Percentiles rank a stretch among this genome's conserved stretches.
These are phyloP conservation scores for Holacanthella duospinosa DNA, from an alignment of 2,888 invertebrate species.

Conservation along the genomic window DNA sequence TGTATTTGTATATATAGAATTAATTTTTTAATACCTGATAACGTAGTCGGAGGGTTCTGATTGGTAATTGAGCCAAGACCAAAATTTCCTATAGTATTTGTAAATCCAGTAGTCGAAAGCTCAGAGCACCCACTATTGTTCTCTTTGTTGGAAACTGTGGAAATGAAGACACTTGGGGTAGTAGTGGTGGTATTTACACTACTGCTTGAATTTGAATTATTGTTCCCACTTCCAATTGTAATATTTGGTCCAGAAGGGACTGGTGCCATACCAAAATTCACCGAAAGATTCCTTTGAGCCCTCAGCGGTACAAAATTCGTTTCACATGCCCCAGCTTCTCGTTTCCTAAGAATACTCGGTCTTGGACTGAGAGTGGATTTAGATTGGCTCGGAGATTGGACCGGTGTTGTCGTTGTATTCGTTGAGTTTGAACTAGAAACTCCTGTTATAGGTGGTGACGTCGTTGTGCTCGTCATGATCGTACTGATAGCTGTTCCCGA, in stretches of 20 bases:
- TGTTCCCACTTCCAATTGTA: neutral
- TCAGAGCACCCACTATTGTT: constrained; percentile 20
- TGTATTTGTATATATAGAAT: too few species aligned
- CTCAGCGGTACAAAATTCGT: constrained; percentile 47
- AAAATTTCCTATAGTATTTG: neutral
- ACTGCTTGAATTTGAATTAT: neutral
- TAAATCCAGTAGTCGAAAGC: neutral
- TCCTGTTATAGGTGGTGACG: constrained; percentile 14
- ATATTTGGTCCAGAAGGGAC: neutral
- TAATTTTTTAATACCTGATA: neutral
- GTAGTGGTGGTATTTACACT: constrained; percentile 19
- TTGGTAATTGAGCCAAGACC: neutral
- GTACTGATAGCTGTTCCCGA: constrained; percentile 11
- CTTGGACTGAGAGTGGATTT: constrained; percentile 54
- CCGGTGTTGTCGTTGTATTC: constrained; percentile 35
- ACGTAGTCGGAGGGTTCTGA: too few species aligned
- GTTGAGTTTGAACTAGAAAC: constrained; percentile 20
- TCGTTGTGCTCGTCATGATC: constrained; percentile 22
- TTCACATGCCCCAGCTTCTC: constrained; percentile 48
- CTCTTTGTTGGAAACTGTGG: constrained; percentile 30
- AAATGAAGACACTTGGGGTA: constrained; percentile 22
- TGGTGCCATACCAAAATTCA: constrained; percentile 41
- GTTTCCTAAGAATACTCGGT: constrained; percentile 75
- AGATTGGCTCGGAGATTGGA: constrained; percentile 39
- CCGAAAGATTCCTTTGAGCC: constrained; percentile 53